phyloP scores from a whole-genome alignment of 2,113 vertebrate genomes.

The Morone saxatilis region DNA sequence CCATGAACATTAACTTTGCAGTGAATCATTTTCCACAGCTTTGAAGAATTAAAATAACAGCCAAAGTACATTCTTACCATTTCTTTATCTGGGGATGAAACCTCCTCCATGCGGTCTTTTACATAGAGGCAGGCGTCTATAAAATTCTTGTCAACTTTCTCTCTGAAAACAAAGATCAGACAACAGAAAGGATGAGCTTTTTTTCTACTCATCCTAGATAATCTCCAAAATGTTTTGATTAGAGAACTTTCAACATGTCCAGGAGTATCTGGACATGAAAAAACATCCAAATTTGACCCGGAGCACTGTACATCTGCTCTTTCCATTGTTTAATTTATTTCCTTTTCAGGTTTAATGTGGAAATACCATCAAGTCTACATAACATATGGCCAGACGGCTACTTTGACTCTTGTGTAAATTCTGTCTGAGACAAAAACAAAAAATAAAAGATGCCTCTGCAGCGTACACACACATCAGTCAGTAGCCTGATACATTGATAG shows the following conservation, averaged over 20 bases:
- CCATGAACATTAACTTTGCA: not conserved
- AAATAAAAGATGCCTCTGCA: slow-evolving; percentile 22
- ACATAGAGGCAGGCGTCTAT: slow-evolving; percentile 88
- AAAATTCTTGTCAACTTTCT: slow-evolving; percentile 89
- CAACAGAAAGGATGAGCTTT: not conserved
- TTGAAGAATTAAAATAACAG: not conserved
- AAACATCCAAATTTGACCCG: not conserved
- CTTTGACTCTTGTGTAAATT: slow-evolving; percentile 25
- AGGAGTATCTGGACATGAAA: not conserved
- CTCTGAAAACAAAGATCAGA: slow-evolving; percentile 79
- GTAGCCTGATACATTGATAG: slow-evolving; percentile 29
- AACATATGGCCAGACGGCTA: slow-evolving; percentile 2
- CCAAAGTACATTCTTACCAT: slow-evolving; percentile 85
- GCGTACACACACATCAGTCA: slow-evolving; percentile 27
- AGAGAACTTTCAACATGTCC: not conserved
- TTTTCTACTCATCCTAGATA: not conserved
- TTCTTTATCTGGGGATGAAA: slow-evolving; percentile 86
- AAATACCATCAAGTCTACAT: slow-evolving; percentile 18
- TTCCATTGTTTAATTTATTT: slow-evolving; percentile 9
- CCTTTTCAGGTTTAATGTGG: slow-evolving; percentile 9
- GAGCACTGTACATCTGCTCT: not conserved
- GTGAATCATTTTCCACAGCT: not conserved
- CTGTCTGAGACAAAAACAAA: slow-evolving; percentile 36
- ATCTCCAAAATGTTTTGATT: not conserved
- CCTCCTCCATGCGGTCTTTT: slow-evolving; percentile 89